Percentiles rank a stretch among this genome's conserved stretches.
Evolutionary conservation across 2,113 vertebrate species (phyloP).

Genomic region (Syrrhaptes paradoxus): DNA sequence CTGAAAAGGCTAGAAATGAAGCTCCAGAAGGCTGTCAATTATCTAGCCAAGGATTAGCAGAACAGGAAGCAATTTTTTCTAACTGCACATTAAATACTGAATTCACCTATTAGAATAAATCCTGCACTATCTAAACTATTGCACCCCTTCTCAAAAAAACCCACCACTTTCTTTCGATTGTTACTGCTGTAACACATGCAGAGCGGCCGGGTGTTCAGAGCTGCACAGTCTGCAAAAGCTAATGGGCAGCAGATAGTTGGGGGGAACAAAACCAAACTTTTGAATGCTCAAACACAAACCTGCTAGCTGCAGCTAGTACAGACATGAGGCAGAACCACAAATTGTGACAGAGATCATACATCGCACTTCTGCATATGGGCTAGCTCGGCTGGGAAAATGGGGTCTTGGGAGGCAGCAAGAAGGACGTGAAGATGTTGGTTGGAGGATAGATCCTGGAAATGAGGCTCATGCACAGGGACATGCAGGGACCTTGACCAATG

Average conservation of each 20-base stretch:
- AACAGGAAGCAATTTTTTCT: slow-evolving; percentile 19
- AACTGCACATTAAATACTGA: background rate
- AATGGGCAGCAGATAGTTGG: background rate
- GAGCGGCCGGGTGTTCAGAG: background rate
- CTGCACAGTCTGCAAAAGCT: background rate
- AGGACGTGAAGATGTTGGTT: background rate
- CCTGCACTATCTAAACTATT: background rate
- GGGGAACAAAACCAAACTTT: background rate
- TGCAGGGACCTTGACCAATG: too few relatives aligned
- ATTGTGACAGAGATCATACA: fast-evolving
- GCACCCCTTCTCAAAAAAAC: background rate
- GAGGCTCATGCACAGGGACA: too few relatives aligned
- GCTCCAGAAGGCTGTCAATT: slow-evolving; percentile 47
- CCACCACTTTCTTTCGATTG: background rate
- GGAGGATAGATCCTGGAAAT: background rate
- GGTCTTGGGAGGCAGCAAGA: background rate
- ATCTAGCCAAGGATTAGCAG: slow-evolving; percentile 25
- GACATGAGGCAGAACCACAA: fast-evolving
- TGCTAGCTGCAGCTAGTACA: background rate
- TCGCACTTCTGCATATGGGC: fast-evolving
- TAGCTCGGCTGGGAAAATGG: background rate
- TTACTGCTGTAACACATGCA: background rate
- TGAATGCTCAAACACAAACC: background rate
- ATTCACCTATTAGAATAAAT: background rate
- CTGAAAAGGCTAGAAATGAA: slow-evolving; percentile 41